Conservation (phyloP, 2,113 vertebrate genomes). For the Eretmochelys imbricata region DNA sequence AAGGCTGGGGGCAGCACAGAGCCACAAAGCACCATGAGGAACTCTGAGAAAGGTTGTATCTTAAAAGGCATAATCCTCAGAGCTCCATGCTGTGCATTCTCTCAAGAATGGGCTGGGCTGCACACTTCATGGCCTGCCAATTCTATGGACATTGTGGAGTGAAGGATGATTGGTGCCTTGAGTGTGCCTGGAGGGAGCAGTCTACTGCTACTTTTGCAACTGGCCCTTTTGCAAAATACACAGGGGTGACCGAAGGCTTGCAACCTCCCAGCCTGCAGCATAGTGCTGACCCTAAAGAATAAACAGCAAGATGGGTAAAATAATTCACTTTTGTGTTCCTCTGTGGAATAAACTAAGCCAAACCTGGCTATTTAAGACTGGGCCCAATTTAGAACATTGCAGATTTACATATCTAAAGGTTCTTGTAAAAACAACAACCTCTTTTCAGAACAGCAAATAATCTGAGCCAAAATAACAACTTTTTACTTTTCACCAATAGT, state of each 20-base stretch:
- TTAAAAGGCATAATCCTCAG: not conserved
- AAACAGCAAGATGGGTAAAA: not conserved
- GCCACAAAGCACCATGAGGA: not conserved
- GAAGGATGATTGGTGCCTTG: not conserved
- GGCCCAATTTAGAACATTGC: not conserved
- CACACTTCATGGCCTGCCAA: not conserved
- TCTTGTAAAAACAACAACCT: not conserved
- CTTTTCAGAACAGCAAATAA: not conserved
- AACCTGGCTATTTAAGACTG: not conserved
- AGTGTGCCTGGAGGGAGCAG: not conserved
- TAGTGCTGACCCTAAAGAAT: not conserved
- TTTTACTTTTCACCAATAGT: not conserved
- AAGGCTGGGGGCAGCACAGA: not conserved
- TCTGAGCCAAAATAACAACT: not conserved
- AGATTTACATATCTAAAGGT: not conserved
- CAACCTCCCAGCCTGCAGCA: not conserved
- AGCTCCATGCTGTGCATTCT: accelerated
- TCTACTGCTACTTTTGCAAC: not conserved
- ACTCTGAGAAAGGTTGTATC: not conserved
- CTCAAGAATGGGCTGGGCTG: not conserved
- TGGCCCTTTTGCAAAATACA: not conserved
- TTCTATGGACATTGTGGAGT: not conserved
- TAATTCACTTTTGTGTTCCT: not conserved
- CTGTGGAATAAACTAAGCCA: not conserved
- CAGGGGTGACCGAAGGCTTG: not conserved